A percentile compares a stretch with the other conserved stretches of the same genome.
phyloP scores from a whole-genome alignment of 2,113 vertebrate genomes.

The Lagopus muta region DNA sequence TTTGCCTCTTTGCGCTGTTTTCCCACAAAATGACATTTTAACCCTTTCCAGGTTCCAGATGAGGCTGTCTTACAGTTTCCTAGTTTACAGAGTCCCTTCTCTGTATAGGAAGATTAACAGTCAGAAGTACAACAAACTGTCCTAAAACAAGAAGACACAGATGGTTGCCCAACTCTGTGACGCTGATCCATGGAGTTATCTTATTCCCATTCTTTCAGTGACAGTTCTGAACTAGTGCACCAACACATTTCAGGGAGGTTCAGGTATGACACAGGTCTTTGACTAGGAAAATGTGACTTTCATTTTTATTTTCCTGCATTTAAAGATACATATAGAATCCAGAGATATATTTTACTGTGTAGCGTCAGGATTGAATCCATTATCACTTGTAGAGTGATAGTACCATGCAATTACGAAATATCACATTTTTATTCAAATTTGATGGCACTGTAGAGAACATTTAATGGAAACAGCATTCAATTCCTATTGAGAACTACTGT shows the following conservation, averaged over 20 bases:
- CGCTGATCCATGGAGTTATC: not conserved
- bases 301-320: not conserved
- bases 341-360: not conserved
- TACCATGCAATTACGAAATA: not conserved
- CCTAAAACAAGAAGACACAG: not conserved
- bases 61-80: not conserved
- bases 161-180: not conserved
- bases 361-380: fast-evolving
- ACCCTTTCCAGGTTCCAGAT: not conserved
- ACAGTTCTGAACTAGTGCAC: not conserved
- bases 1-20: not conserved
- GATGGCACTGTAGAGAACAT: not conserved
- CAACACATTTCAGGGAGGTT: not conserved
- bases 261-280: not conserved
- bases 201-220: not conserved
- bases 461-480: not conserved
- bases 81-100: not conserved
- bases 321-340: not conserved
- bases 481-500: not conserved
- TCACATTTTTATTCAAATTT: not conserved
- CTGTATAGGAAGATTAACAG: not conserved
- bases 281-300: not conserved
- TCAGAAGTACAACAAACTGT: not conserved
- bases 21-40: not conserved
- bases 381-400: not conserved